Base-by-base conservation (phyloP, 2,888 invertebrate genomes). In the Chrysomela aeneicollis region DNA sequence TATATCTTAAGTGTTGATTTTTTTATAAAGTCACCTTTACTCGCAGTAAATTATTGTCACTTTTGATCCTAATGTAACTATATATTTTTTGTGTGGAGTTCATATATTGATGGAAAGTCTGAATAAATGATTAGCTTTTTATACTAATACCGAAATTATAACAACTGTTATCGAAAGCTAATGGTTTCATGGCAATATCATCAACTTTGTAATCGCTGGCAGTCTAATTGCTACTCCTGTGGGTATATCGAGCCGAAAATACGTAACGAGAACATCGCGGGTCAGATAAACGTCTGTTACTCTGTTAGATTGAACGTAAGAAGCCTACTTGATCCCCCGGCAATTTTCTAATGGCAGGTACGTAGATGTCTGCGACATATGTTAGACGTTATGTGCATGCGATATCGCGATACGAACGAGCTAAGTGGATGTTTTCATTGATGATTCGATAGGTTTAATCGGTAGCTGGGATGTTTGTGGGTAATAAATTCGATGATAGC, bases 271-370 rank as follows among this genome's bases (percentile, higher is more conserved):
- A 61, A 59, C 57, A 62, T 64, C 35, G 67, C 64, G 64, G 60
- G 64, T 35, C 9, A 53, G 62, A 53, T 62, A 69, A 66, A 66
- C 64, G 66, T 64, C 63, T 66, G 64, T 63, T 64, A 70, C 70
- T 68, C 59, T 67, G 70, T 64, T 72, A 68, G 68, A 72, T 69
- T 71, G 69, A 73, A 71, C 66, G 64, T 57, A 66, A 63, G 66
- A 68, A 66, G 64, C 59, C 61, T 35, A 50, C 58, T 62, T 58
- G 42, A 57, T 67, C 66, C 70, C 67, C 59, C 62, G 68, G 67
- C 68, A 68, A 69, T 68, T 66, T 59, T 47, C 61, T 69, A 69
- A 73, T 71, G 64, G 70, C 71, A 72, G 73, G 72, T 73, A 74
- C 59, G 37, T 55, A 67, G 66, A 67, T 69, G 59, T 67, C 63